Evolutionary conservation across 2,113 vertebrate species (phyloP), one percentile per base, ranked within the genome.

Genomic region (Dasyprocta punctata): DNA sequence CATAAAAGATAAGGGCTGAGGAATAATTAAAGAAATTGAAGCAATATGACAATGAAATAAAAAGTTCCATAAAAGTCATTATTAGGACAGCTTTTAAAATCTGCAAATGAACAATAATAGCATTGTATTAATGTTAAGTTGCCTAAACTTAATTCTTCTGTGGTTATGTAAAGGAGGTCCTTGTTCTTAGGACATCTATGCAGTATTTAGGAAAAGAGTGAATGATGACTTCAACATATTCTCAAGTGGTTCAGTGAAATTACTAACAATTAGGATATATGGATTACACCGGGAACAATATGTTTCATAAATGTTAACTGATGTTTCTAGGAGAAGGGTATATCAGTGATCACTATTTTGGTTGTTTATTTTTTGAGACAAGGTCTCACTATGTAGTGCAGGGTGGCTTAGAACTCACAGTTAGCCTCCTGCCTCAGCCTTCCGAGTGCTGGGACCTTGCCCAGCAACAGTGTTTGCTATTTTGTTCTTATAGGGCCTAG

Each of bases 191-290:
- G 52, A 49, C 47, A 93, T 77, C 36, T 3, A 14, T 81, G 36
- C 85, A 69, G 47, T 93, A 95, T 69, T 94, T 17, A 47, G 44
- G 33, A 75, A 73, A 90, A 81, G 56, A 44, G 28, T 88, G 33
- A 90, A 90, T 49, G 47, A 90, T 38, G 77, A 91, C 28, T 69
- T 71, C 26, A n/a, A 41, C n/a, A 58, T 77, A 63, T 83, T 82
- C 65, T 89, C 44, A 95, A 92, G 63, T 69, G 7, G 58, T 14
- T 96, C 26, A 71, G n/a, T 56, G 71, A 61, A 92, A 90, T 93
- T 83, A 90, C 58, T 49, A 86, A 41, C 75, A 85, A 71, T 30
- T 83, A 71, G 60, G 86, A 41, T 20, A 56, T 30, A 5, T 41
- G 2, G 65, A 22, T 38, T 91, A 84, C 0, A 61, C 26, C 54